Evolutionary conservation across 2,113 vertebrate species (phyloP), one percentile per base, ranked within the genome.

Genomic region (Leucosticte australis): DNA sequence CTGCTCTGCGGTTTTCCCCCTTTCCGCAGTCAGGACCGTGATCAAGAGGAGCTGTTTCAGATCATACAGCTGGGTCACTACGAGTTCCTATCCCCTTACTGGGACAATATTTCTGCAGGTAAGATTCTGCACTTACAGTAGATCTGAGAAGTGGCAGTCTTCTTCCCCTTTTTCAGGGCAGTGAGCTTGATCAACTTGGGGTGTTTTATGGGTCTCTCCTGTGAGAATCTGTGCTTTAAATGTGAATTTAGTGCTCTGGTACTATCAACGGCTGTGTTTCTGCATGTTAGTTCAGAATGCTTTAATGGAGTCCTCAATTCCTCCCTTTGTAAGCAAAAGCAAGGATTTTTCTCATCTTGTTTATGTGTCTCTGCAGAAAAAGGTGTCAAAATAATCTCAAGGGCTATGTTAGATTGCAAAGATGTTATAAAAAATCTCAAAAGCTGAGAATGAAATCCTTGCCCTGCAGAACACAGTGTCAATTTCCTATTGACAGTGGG

Each of bases 1-100:
- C 98, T 99, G 30, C 98, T 99, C 41, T 99, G 99, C 14, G 99
- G 99, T 73, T 99, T 99, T 37, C 99, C 99, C 15, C 99, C 99
- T 2, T 99, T 99, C 95, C 98, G 99, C 63, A 99, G 99, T 97
- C 98, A 98, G 21, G 98, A 99, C 16, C 98, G 98, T 41, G 98
- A 99, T 97, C 99, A 99, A 91, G 99, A 99, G 2, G 98, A 99
- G 92, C 97, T 99, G 44, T 99, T 99, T 79, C 97, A 98, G 94
- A 98, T 99, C 94, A 99, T 99, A 96, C 99, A 99, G 86, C 97
- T 98, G 82, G 99, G 98, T 69, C 98, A 98, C 78, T 98, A 99
- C 1, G 98, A 99, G 87, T 99, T 99, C 94, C 98, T 99, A 15
- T 98, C 99, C 41, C 99, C 99, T 4, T 99, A 99, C 97, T 99